Percentiles rank a stretch among this genome's conserved stretches.
These are phyloP conservation scores for Bettongia penicillata DNA, from an alignment of 2,113 vertebrate species.

Conservation along the genomic window DNA sequence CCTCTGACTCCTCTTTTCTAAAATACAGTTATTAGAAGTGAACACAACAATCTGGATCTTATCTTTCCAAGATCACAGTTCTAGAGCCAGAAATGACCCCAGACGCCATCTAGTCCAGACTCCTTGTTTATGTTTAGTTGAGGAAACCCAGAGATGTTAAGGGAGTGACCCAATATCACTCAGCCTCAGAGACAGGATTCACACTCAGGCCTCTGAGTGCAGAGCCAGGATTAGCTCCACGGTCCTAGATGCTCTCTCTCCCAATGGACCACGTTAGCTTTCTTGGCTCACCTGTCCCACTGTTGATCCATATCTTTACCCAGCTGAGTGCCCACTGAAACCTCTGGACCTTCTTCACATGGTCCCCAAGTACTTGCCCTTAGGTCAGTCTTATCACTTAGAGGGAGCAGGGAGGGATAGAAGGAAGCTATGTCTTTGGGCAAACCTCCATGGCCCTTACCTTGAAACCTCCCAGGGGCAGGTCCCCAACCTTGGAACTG, in stretches of 20 bases:
- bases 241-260: neutral
- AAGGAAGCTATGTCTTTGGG: neutral
- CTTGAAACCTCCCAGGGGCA: constrained; percentile 88
- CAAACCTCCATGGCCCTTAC: constrained; percentile 81
- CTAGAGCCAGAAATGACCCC: too few relatives aligned
- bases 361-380: neutral
- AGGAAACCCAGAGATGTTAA: neutral
- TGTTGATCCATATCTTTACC: neutral
- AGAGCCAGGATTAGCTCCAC: too few relatives aligned
- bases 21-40: neutral
- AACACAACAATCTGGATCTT: neutral
- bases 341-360: neutral
- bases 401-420: accelerated
- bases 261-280: neutral
- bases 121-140: neutral
- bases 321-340: neutral
- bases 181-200: neutral
- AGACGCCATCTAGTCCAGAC: neutral
- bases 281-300: neutral
- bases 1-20: neutral
- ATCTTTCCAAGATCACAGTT: neutral
- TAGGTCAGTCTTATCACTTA: neutral
- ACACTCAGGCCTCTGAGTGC: neutral
- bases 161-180: too few relatives aligned
- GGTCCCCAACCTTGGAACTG: constrained; percentile 89